Evolutionary conservation across 2,888 invertebrate species (phyloP).

Genomic region (Lordiphosa andalusiaca): DNA sequence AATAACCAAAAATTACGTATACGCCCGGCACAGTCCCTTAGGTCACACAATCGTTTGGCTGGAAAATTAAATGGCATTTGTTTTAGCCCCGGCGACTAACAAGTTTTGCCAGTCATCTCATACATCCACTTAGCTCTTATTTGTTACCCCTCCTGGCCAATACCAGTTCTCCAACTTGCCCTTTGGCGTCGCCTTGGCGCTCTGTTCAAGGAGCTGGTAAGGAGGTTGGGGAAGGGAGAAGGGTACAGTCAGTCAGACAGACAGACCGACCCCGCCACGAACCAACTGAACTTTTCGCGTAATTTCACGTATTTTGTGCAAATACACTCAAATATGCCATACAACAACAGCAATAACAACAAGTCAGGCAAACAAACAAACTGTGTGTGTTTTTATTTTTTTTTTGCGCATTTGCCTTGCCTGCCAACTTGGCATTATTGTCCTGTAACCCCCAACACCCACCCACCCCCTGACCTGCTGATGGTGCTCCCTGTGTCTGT

Average conservation of each 20-base stretch:
- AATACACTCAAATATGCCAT: conserved; percentile 67
- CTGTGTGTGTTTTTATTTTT: conserved; percentile 19
- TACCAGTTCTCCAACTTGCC: conserved; percentile 28
- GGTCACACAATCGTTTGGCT: conserved; percentile 37
- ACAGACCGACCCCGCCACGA: conserved; percentile 20
- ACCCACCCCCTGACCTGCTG: too few species aligned
- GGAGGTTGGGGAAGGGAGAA: conserved; percentile 8
- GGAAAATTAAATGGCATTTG: conserved; percentile 58
- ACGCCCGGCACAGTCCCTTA: conserved; percentile 20
- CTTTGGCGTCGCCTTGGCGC: conserved; percentile 49
- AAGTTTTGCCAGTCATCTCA: conserved; percentile 41
- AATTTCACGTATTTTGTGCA: conserved; percentile 70
- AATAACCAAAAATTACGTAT: background rate
- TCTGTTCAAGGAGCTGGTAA: background rate
- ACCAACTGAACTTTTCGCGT: conserved; percentile 58
- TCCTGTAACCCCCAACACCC: conserved; percentile 12
- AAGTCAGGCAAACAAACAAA: conserved; percentile 38
- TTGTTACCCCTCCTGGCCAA: conserved; percentile 23
- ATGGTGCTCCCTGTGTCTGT: background rate
- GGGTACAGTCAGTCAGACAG: conserved; percentile 9
- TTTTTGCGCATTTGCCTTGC: conserved; percentile 32
- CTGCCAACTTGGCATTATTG: conserved; percentile 40
- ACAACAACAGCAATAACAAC: conserved; percentile 32
- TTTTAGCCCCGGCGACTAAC: too few species aligned
- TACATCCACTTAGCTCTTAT: conserved; percentile 34